A percentile compares a stretch with the other conserved stretches of the same genome.
phyloP scores from a whole-genome alignment of 2,113 vertebrate genomes.

The Plectropomus leopardus region DNA sequence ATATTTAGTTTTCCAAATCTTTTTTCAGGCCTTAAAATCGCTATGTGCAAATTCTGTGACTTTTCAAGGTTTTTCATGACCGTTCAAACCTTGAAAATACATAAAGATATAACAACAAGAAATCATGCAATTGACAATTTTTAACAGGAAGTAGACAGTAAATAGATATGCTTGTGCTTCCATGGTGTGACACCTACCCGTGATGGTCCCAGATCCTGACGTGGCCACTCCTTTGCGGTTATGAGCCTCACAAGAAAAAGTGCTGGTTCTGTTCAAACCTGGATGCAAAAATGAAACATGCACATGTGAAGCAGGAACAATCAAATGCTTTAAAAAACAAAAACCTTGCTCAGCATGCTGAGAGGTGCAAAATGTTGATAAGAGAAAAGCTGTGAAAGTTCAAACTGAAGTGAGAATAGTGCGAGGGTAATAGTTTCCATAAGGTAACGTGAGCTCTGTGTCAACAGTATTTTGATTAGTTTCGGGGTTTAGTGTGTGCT shows the following conservation, averaged over 20 bases:
- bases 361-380: not conserved
- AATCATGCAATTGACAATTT: not conserved
- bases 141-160: not conserved
- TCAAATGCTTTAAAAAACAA: not conserved
- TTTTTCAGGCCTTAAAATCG: too few relatives aligned
- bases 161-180: not conserved
- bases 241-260: constrained; percentile 92
- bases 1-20: too few relatives aligned
- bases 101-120: not conserved
- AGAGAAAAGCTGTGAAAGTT: constrained; percentile 31
- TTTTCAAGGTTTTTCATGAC: too few relatives aligned
- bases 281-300: not conserved
- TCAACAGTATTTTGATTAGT: not conserved
- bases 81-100: too few relatives aligned
- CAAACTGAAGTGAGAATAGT: constrained; percentile 31
- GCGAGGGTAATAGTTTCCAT: constrained; percentile 21
- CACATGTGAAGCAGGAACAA: constrained; percentile 30
- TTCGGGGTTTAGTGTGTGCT: not conserved
- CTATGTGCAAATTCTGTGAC: too few relatives aligned
- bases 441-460: constrained; percentile 5
- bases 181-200: constrained; percentile 78
- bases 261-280: constrained; percentile 90
- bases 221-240: constrained; percentile 91
- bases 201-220: constrained; percentile 88
- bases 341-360: constrained; percentile 27